phyloP scores from a whole-genome alignment of 2,113 vertebrate species.

The Sphyrna mokarran region DNA sequence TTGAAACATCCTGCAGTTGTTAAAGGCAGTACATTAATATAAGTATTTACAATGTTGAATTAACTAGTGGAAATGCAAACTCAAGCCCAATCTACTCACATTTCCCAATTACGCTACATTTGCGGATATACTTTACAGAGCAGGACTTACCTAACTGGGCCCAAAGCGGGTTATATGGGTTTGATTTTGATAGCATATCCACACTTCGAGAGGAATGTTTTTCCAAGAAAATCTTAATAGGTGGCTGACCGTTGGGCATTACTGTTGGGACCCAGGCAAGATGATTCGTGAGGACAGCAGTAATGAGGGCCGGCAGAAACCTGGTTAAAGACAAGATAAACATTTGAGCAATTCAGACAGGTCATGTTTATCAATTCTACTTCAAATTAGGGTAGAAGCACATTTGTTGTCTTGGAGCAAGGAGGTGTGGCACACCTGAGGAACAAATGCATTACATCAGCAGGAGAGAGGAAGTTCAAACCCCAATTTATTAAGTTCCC shows the following conservation, averaged over 20 bases:
- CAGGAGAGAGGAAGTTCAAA: not conserved
- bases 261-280: conserved; percentile 97
- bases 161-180: conserved; percentile 97
- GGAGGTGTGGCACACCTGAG: not conserved
- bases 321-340: conserved; percentile 55
- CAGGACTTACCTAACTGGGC: conserved; percentile 81
- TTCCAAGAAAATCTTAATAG: conserved; percentile 93
- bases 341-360: not conserved
- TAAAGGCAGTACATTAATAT: not conserved
- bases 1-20: not conserved
- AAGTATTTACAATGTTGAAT: not conserved
- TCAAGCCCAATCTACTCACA: not conserved
- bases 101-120: too few species aligned
- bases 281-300: conserved; percentile 92
- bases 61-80: not conserved
- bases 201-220: conserved; percentile 97
- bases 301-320: conserved; percentile 92
- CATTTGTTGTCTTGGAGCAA: not conserved
- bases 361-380: not conserved
- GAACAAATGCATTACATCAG: not conserved
- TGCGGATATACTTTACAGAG: not conserved
- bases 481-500: not conserved
- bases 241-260: conserved; percentile 96
- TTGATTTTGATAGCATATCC: conserved; percentile 93
- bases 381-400: not conserved